Base-by-base conservation (phyloP, 2,113 vertebrate genomes). In the Perognathus longimembris region DNA sequence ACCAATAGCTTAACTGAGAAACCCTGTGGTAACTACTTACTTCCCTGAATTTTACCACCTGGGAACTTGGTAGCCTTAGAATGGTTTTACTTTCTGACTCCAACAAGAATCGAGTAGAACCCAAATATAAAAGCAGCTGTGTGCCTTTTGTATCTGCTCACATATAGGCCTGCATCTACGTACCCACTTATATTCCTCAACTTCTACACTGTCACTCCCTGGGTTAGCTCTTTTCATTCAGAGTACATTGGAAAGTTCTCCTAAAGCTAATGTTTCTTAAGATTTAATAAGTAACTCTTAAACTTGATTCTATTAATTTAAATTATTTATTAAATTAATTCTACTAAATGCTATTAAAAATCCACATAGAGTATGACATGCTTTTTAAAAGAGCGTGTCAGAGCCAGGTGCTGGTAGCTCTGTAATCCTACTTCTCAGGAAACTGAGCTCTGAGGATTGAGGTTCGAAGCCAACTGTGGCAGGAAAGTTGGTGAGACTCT, bases 101-200 rank as follows among this genome's bases (percentile, higher is more conserved):
- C 11, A 40, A 50, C 17, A 22, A 42, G 69, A 57, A 22, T n/a
- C 36, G 20, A 15, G 12, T 67, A 63, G 34, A 85, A 59, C 7
- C 20, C 45, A 2, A 38, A 38, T 32, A 17, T 11, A 36, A n/a
- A 17, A 42, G 32, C 7, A 28, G 9, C 69, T 66, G 30, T 66
- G 2, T 11, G 14, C 22, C 20, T 36, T 8, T 77, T 24, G 45
- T 11, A 11, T 11, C 45, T 45, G 45, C 10, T 45, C 12, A 12
- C 1, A 8, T 12, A 45, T 45, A 45, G 45, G 45, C 34, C 1
- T 42, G 71, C 20, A 10, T 45, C 45, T 30, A 4, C 54, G 67
- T 6, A 18, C 17, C 10, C 0, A 7, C 14, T 0, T 28, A 0
- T 1, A 7, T 20, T 42, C 42, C 45, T 7, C 45, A 70, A 0